Percentiles rank a stretch among this genome's conserved stretches.
phyloP scores from a whole-genome alignment of 2,113 vertebrate genomes.

The Paracanthobrama guichenoti region DNA sequence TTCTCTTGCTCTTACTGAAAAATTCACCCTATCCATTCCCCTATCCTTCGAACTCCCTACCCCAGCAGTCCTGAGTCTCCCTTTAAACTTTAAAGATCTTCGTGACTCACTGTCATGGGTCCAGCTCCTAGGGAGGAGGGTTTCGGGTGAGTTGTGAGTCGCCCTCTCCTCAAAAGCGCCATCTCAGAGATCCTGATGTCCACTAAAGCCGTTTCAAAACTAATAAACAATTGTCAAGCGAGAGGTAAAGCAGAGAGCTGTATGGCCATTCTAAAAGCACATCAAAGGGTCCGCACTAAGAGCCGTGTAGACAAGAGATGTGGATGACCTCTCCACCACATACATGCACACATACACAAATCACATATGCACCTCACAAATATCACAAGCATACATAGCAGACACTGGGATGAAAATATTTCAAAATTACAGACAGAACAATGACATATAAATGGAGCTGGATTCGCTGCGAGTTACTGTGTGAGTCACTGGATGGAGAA shows the following conservation, averaged over 20 bases:
- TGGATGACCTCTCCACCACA: conserved; percentile 51
- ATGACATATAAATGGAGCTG: conserved; percentile 49
- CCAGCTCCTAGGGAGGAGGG: conserved; percentile 41
- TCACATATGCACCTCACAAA: conserved; percentile 58
- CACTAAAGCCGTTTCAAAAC: conserved; percentile 87
- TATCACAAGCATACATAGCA: conserved; percentile 49
- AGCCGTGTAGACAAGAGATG: conserved; percentile 59
- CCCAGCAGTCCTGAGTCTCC: conserved; percentile 1
- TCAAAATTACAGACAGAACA: conserved; percentile 40
- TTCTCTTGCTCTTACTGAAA: conserved; percentile 52
- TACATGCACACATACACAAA: conserved; percentile 53
- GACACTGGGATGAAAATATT: conserved; percentile 53
- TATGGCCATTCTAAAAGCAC: conserved; percentile 79
- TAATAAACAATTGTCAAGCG: conserved; percentile 93
- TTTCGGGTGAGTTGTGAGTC: conserved; percentile 60
- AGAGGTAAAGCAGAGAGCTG: conserved; percentile 85
- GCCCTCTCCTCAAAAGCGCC: conserved; percentile 58
- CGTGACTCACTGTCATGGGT: conserved; percentile 25
- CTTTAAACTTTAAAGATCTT: conserved; percentile 35
- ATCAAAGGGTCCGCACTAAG: conserved; percentile 82
- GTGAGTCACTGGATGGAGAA: conserved; percentile 40
- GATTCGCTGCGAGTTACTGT: conserved; percentile 31
- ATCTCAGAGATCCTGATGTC: conserved; percentile 82
- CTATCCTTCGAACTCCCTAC: conserved; percentile 4
- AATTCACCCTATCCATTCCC: not conserved